phyloP scores from a whole-genome alignment of 2,113 vertebrate species.

The Fulica atra region DNA sequence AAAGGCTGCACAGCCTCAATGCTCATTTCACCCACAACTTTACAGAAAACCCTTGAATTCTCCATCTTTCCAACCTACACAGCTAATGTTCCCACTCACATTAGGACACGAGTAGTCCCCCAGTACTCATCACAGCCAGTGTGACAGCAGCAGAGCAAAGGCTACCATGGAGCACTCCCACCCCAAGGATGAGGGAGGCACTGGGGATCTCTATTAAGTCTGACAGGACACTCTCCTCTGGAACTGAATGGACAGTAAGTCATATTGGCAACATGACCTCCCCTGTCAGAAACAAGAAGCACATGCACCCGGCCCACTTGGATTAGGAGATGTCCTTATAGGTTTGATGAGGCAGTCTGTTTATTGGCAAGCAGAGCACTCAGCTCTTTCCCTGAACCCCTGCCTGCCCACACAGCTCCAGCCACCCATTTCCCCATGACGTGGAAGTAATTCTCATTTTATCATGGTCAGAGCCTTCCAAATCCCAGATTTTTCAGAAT shows the following conservation, averaged over 20 bases:
- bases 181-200: neutral
- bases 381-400: neutral
- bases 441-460: neutral
- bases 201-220: neutral
- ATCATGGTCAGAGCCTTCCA: neutral
- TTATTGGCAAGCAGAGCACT: neutral
- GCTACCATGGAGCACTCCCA: neutral
- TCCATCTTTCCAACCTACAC: neutral
- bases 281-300: neutral
- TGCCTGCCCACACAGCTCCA: neutral
- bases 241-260: neutral
- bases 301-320: accelerated
- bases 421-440: neutral
- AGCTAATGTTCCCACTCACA: neutral
- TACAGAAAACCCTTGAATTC: neutral
- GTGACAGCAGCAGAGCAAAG: neutral
- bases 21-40: neutral
- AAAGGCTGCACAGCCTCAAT: neutral
- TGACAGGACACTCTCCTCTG: accelerated
- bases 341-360: neutral
- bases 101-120: neutral
- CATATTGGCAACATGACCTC: neutral
- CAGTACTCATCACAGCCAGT: neutral
- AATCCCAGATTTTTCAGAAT: neutral
- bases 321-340: neutral